Evolutionary conservation across 2,113 vertebrate species (phyloP).

Genomic region (Lasiurus cinereus): DNA sequence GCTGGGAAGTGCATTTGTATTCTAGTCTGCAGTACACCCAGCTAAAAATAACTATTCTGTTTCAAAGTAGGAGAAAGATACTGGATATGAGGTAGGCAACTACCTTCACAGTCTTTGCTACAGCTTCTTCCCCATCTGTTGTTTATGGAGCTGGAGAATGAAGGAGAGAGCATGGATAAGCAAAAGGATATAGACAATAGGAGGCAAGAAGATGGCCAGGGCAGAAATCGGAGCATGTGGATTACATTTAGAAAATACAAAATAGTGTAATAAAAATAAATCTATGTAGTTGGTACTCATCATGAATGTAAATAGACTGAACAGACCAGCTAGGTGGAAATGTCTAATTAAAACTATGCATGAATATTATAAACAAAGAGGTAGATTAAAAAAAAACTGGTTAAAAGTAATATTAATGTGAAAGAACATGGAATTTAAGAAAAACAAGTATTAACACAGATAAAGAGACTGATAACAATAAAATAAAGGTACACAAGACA

Average conservation of each 20-base stretch:
- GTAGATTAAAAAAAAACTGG: background rate
- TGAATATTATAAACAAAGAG: background rate
- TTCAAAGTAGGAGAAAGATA: background rate
- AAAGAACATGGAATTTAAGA: conserved; percentile 46
- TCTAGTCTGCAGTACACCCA: background rate
- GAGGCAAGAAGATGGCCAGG: background rate
- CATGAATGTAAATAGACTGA: background rate
- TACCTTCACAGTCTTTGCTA: background rate
- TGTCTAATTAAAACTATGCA: background rate
- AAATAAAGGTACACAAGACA: conserved; percentile 16
- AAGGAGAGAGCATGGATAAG: background rate
- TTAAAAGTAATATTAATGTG: conserved; percentile 30
- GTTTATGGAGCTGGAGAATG: background rate
- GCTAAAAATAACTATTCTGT: conserved; percentile 6
- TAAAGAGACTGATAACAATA: conserved; percentile 2
- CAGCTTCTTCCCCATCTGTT: background rate
- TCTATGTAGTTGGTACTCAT: background rate
- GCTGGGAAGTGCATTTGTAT: conserved; percentile 6
- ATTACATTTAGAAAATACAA: conserved; percentile 43
- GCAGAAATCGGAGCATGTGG: background rate
- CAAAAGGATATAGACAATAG: background rate
- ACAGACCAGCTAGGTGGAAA: background rate
- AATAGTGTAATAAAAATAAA: conserved; percentile 21
- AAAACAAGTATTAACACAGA: background rate
- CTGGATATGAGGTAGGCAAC: background rate